A percentile compares a stretch with the other conserved stretches of the same genome.
phyloP scores from a whole-genome alignment of 2,113 vertebrate genomes.

The Anolis sagrei region DNA sequence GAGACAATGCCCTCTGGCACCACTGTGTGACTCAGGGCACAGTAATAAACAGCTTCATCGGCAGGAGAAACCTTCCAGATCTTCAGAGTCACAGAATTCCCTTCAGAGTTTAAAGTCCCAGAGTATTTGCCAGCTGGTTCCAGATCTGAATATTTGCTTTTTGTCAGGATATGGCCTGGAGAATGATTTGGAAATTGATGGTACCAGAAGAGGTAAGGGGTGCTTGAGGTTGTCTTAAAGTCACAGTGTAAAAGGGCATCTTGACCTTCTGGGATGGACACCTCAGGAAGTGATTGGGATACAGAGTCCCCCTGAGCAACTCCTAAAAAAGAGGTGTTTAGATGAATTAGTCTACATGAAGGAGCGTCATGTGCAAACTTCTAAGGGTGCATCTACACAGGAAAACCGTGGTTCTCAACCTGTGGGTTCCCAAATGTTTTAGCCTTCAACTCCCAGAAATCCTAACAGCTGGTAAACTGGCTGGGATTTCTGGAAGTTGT shows the following conservation, averaged over 20 bases:
- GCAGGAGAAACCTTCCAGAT: not conserved
- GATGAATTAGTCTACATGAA: not conserved
- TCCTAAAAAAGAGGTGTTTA: not conserved
- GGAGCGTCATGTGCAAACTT: too few species aligned
- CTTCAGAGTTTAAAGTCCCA: not conserved
- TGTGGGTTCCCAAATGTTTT: too few species aligned
- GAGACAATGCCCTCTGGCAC: not conserved
- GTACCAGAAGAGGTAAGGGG: not conserved
- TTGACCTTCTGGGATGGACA: not conserved
- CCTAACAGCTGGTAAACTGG: too few species aligned
- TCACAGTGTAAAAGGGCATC: conserved; percentile 14
- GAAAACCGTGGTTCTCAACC: too few species aligned
- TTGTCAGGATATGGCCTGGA: not conserved
- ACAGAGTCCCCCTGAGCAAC: not conserved
- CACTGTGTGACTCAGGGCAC: not conserved
- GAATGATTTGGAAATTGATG: not conserved
- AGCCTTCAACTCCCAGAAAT: too few species aligned
- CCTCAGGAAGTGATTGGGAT: not conserved
- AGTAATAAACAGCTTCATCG: not conserved
- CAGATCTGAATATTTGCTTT: not conserved
- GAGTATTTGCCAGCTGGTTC: not conserved
- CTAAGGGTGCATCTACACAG: too few species aligned
- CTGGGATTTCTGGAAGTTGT: too few species aligned
- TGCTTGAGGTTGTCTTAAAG: not conserved
- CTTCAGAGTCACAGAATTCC: not conserved